Base-by-base conservation (phyloP, 2,797 vertebrate genomes). In the Parotocinclus haroldoi region DNA sequence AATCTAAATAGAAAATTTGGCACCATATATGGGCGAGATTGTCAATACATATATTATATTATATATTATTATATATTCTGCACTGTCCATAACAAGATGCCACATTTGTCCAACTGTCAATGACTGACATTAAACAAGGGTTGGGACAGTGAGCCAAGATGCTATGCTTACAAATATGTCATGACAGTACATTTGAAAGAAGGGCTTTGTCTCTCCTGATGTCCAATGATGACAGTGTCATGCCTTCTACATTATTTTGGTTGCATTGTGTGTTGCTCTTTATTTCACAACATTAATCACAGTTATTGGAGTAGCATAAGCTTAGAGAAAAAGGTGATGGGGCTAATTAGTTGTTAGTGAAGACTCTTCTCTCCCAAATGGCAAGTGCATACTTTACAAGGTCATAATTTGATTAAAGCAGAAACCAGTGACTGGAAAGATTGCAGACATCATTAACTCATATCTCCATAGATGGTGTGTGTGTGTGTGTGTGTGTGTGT, bases 361-460 rank as follows among this genome's bases (percentile, higher is more conserved):
- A 78, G 84, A 90, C 81, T 89, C 85, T 86, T 81, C 77, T 82
- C 83, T 89, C 89, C 86, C 89, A 82, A 83, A 85, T 89, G 89
- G 90, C 86, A 90, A 85, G 84, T 85, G 86, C 84, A 84, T 85
- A 83, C 83, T 88, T 89, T 89, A 90, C 90, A 90, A 90, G 89
- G 89, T 89, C 88, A 91, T 88, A 83, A 91, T 90, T 89, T 91
- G 85, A 91, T 91, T 91, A 90, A 90, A 91, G 85, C 86, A 82
- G 59, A 83, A 82, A 79, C 78, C 73, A 85, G 81, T 86, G 87
- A 88, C 84, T 83, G 85, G 74, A 86, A 83, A 90, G 84, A 86
- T 85, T 81, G 82, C 74, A 76, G 72, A 83, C 73, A 86, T 88
- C 85, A 90, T 89, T 89, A 89, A 86, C 84, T 87, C 78, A 77